Percentiles rank a stretch among this genome's conserved stretches.
These are phyloP conservation scores for Suncus etruscus DNA, from an alignment of 2,113 vertebrate species.

Conservation along the genomic window DNA sequence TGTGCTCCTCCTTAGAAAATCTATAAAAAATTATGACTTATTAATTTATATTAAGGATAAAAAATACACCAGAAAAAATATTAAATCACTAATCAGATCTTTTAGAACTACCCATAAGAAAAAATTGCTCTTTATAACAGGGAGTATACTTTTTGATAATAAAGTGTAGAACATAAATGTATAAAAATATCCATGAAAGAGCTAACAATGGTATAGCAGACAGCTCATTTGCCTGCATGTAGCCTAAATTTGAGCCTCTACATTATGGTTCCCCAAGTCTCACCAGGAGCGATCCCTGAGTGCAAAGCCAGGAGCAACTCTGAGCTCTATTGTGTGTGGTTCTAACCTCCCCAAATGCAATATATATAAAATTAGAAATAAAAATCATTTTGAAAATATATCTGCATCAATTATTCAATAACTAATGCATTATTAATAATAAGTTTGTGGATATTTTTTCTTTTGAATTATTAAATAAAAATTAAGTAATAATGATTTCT, in stretches of 20 bases:
- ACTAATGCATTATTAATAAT: not conserved
- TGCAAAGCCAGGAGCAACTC: too few relatives aligned
- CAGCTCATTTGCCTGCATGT: too few relatives aligned
- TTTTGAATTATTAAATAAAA: not conserved
- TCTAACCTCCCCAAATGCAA: too few relatives aligned
- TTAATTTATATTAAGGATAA: constrained; percentile 71
- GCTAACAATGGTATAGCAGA: too few relatives aligned
- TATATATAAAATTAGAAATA: too few relatives aligned
- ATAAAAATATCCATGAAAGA: too few relatives aligned
- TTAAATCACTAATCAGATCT: not conserved
- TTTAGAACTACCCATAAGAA: constrained; percentile 45
- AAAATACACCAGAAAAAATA: constrained; percentile 23
- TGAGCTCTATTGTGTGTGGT: too few relatives aligned
- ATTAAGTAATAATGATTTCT: not conserved
- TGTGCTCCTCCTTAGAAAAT: constrained; percentile 55
- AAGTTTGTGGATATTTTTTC: not conserved
- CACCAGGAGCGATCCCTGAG: too few relatives aligned
- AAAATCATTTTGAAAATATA: not conserved
- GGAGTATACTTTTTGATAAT: not conserved
- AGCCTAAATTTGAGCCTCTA: too few relatives aligned
- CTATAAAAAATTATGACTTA: constrained; percentile 73
- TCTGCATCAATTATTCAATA: not conserved
- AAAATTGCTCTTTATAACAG: not conserved
- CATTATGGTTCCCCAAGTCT: too few relatives aligned
- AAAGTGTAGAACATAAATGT: too few relatives aligned